Evolutionary conservation across 2,888 invertebrate species (phyloP).

Genomic region (Sinotaia quadrata): DNA sequence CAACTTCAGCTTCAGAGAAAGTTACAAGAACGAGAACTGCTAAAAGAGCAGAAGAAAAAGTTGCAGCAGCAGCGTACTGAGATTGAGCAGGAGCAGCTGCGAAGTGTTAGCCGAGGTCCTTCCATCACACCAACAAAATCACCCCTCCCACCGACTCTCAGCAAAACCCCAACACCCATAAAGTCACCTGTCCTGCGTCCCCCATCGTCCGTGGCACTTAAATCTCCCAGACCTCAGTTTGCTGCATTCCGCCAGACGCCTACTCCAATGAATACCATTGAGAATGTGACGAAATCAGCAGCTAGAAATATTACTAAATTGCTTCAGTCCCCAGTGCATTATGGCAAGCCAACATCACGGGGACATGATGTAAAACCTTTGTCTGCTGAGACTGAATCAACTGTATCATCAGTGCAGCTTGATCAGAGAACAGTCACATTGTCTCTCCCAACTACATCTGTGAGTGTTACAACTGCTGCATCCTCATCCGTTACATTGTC

Average conservation of each 20-base stretch:
- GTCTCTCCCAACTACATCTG: too few species aligned
- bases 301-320: conserved; percentile 36
- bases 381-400: too few species aligned
- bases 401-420: too few species aligned
- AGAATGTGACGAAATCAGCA: conserved; percentile 11
- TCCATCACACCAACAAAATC: conserved; percentile 19
- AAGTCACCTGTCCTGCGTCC: conserved; percentile 18
- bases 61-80: conserved; percentile 72
- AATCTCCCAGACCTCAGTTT: conserved; percentile 14
- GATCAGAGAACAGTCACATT: too few species aligned
- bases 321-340: conserved; percentile 32
- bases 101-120: conserved; percentile 22
- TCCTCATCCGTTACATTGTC: background rate
- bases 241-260: conserved; percentile 15
- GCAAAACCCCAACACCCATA: conserved; percentile 25
- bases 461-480: background rate
- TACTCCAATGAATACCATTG: background rate
- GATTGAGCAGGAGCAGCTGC: conserved; percentile 39
- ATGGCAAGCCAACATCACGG: background rate
- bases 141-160: conserved; percentile 21
- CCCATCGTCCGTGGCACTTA: conserved; percentile 8
- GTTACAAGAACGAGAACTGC: conserved; percentile 78
- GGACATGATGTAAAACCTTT: conserved; percentile 1
- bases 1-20: conserved; percentile 80
- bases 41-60: conserved; percentile 78